These are phyloP conservation scores for Parus major DNA, from an alignment of 2,113 vertebrate species.

Conservation along the genomic window DNA sequence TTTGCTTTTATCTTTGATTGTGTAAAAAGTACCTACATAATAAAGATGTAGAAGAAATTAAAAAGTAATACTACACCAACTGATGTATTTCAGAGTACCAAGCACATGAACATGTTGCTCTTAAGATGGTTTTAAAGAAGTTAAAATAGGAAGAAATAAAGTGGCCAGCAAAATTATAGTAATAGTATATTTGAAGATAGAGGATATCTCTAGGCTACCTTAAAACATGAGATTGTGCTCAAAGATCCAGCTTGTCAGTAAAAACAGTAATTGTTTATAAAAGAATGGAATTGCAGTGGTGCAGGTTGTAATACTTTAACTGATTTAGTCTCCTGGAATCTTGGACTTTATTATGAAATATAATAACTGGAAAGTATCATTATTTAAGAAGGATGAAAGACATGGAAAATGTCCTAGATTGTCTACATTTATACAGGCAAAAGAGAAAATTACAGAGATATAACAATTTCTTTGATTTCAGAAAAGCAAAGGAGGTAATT, in stretches of 20 bases:
- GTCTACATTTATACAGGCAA: neutral
- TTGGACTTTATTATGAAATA: neutral
- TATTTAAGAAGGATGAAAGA: neutral
- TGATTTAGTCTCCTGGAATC: neutral
- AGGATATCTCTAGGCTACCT: neutral
- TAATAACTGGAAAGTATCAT: neutral
- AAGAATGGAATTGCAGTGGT: neutral
- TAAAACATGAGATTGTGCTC: neutral
- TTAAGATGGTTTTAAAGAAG: neutral
- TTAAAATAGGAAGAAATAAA: neutral
- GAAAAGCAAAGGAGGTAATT: neutral
- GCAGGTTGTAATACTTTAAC: neutral
- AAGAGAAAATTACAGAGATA: neutral
- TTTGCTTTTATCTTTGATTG: neutral
- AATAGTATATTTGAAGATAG: neutral
- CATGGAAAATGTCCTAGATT: neutral
- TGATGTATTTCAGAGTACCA: neutral
- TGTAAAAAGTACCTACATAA: neutral
- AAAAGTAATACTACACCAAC: neutral
- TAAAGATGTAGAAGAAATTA: neutral
- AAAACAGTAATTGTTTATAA: neutral
- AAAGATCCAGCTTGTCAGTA: neutral
- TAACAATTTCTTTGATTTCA: neutral
- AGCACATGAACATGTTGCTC: neutral
- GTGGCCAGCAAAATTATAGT: neutral